Conservation (phyloP, 2,888 invertebrate genomes). For the Eurois occulta region DNA sequence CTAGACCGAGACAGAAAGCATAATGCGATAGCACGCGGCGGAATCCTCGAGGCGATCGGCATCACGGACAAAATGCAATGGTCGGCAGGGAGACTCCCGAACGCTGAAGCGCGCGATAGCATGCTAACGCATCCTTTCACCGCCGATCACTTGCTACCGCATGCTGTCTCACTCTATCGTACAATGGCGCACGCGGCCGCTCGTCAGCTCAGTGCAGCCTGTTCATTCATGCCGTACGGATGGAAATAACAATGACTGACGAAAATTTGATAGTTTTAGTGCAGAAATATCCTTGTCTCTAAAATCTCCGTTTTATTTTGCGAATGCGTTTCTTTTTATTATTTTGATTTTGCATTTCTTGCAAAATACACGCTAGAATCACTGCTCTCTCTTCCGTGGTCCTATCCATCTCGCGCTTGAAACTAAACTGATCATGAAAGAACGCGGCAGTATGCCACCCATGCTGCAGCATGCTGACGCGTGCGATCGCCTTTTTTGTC, state of each 20-base stretch:
- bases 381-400: too few species aligned
- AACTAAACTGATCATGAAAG: too few species aligned
- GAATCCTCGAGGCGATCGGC: conserved; percentile 18
- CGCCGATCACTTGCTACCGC: conserved; percentile 33
- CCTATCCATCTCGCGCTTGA: too few species aligned
- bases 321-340: too few species aligned
- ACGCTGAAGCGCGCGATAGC: conserved; percentile 47
- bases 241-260: conserved; percentile 45
- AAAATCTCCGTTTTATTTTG: too few species aligned
- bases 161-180: conserved; percentile 19
- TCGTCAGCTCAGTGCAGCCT: neutral
- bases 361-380: too few species aligned
- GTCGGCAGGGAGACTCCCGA: conserved; percentile 46
- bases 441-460: too few species aligned
- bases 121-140: conserved; percentile 38
- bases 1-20: too few species aligned
- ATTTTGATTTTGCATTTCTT: too few species aligned
- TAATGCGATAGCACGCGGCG: conserved; percentile 18
- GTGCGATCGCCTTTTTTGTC: too few species aligned
- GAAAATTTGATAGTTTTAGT: conserved; percentile 41
- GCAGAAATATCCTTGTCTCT: too few species aligned
- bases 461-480: too few species aligned
- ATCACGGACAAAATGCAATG: conserved; percentile 49
- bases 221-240: conserved; percentile 33
- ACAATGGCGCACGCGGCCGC: conserved; percentile 34